A percentile compares a stretch with the other conserved stretches of the same genome.
Evolutionary conservation across 2,113 vertebrate genomes (phyloP).

Genomic region (Passer montanus): DNA sequence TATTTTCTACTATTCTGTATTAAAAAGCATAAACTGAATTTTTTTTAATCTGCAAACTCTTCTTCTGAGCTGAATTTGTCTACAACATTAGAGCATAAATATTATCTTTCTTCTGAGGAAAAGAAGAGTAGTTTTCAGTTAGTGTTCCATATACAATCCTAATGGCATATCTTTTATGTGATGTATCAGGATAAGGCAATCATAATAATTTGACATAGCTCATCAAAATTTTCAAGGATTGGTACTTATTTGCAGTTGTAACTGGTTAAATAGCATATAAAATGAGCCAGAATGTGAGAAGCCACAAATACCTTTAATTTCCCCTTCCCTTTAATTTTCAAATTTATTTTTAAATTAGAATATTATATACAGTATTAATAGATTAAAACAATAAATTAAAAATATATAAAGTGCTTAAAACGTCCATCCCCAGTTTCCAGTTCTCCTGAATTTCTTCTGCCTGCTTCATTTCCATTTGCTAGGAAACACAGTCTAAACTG

Average conservation of each 20-base stretch:
- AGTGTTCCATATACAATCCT: not conserved
- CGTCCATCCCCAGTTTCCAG: rapidly evolving
- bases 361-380: not conserved
- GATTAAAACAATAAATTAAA: not conserved
- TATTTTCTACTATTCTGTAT: not conserved
- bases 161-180: not conserved
- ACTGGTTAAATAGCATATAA: not conserved
- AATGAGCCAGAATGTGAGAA: not conserved
- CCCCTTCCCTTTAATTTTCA: not conserved
- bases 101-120: not conserved
- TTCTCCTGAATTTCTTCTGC: not conserved
- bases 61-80: not conserved
- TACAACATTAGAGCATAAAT: not conserved
- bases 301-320: not conserved
- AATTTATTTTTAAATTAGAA: not conserved
- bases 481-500: not conserved
- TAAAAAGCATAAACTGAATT: not conserved
- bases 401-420: not conserved
- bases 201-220: not conserved
- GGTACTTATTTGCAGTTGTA: not conserved
- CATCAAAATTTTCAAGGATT: not conserved
- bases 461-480: not conserved
- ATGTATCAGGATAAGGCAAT: not conserved
- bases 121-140: not conserved
- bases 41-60: not conserved